These are phyloP conservation scores for Arnoldichthys spilopterus DNA, from an alignment of 2,797 vertebrate species.

Conservation along the genomic window DNA sequence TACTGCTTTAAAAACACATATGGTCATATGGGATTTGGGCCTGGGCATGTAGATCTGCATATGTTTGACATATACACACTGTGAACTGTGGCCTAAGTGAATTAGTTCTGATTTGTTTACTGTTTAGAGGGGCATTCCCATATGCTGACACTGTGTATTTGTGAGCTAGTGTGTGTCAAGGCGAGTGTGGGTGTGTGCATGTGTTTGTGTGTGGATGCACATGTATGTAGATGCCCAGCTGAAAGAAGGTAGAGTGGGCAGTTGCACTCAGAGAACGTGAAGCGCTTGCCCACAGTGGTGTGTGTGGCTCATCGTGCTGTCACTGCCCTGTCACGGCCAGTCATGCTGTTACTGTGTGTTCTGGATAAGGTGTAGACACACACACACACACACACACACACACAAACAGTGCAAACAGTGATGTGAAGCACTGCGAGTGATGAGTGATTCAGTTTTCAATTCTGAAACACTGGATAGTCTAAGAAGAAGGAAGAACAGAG, in stretches of 20 bases:
- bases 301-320: not conserved
- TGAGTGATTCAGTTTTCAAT: not conserved
- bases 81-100: too few species aligned
- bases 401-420: constrained; percentile 2
- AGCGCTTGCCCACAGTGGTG: not conserved
- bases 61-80: too few species aligned
- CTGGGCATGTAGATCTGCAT: too few species aligned
- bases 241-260: not conserved
- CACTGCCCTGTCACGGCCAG: constrained; percentile 1
- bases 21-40: too few species aligned
- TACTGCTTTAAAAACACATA: too few species aligned
- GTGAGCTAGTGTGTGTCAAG: not conserved
- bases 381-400: constrained; percentile 20
- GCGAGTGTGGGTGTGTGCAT: not conserved
- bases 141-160: not conserved
- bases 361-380: constrained; percentile 1
- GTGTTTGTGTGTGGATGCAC: not conserved
- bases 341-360: not conserved
- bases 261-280: not conserved
- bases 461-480: not conserved
- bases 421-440: not conserved
- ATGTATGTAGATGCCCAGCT: not conserved
- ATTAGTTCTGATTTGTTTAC: too few species aligned
- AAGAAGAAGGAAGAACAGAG: too few species aligned
- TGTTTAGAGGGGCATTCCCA: too few species aligned